phyloP scores from a whole-genome alignment of 2,113 vertebrate species.

The zebrafish (Danio rerio) region GRCz12tu NC_133188.1:37203501-37204000 shows the following conservation, averaged over 20 bases:
- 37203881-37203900: too few relatives aligned
- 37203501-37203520: slow-evolving; percentile 14
- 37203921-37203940: too few relatives aligned
- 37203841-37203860: too few relatives aligned
- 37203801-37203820: too few relatives aligned
- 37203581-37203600: slow-evolving; percentile 6
- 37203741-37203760: not conserved
- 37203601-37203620: slow-evolving; percentile 23
- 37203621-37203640: not conserved
- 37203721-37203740: not conserved
- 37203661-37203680: not conserved
- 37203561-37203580: not conserved
- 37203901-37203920: too few relatives aligned
- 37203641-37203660: not conserved
- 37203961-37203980: too few relatives aligned
- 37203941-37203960: too few relatives aligned
- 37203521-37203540: slow-evolving; percentile 17
- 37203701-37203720: not conserved
- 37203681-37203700: not conserved
- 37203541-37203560: slow-evolving; percentile 13
- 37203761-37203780: not conserved
- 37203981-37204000: too few relatives aligned
- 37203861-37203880: too few relatives aligned
- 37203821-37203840: too few relatives aligned
- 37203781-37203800: not conserved